Percentiles rank a stretch among this genome's conserved stretches.
Conservation (phyloP, 2,797 vertebrate genomes). For the Dallia pectoralis region DNA sequence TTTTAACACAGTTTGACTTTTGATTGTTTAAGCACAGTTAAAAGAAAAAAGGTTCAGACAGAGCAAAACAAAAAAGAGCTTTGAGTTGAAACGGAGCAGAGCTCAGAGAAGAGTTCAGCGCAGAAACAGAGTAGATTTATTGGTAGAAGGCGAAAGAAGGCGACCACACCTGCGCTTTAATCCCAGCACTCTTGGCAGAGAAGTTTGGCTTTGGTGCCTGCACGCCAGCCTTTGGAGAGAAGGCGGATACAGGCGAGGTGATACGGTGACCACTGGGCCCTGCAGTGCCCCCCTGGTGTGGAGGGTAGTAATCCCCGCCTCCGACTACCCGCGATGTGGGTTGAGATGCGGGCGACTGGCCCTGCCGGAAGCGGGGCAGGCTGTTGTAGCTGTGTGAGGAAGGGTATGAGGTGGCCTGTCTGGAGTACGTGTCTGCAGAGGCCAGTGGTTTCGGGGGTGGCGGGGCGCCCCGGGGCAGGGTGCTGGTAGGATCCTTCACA, state of each 20-base stretch:
- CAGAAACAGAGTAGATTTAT: constrained; percentile 34
- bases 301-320: constrained; percentile 45
- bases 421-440: constrained; percentile 58
- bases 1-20: background rate
- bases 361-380: constrained; percentile 42
- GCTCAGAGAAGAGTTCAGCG: background rate
- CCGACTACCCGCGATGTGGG: constrained; percentile 48
- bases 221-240: constrained; percentile 70
- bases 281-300: constrained; percentile 31
- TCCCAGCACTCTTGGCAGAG: constrained; percentile 90
- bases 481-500: constrained; percentile 77
- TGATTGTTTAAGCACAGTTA: background rate
- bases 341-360: constrained; percentile 68
- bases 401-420: constrained; percentile 74
- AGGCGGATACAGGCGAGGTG: constrained; percentile 67
- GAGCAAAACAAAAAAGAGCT: background rate
- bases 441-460: constrained; percentile 75
- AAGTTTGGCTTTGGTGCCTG: constrained; percentile 92
- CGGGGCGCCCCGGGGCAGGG: constrained; percentile 77
- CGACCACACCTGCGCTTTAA: constrained; percentile 97
- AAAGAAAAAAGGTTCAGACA: too few relatives aligned
- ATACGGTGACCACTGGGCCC: constrained; percentile 64
- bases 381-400: constrained; percentile 68
- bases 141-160: constrained; percentile 82
- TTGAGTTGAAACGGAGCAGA: background rate